These are phyloP conservation scores for Nasonovia ribisnigri DNA, from an alignment of 2,888 invertebrate species.

Conservation along the genomic window DNA sequence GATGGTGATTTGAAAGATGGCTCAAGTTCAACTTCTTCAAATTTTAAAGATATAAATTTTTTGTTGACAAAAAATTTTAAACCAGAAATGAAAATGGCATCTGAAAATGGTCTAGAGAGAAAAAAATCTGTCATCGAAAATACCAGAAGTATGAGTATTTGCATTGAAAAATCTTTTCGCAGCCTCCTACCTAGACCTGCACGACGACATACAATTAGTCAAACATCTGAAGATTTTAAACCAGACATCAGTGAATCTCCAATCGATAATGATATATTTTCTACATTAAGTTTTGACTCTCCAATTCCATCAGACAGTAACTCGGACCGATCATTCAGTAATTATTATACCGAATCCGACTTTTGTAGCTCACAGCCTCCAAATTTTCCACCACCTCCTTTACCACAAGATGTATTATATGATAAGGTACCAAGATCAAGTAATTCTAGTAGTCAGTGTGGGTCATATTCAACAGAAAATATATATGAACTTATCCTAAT, in stretches of 20 bases:
- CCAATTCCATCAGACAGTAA: slow-evolving; percentile 71
- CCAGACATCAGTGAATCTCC: slow-evolving; percentile 66
- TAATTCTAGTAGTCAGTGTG: slow-evolving; percentile 60
- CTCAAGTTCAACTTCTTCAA: slow-evolving; percentile 33
- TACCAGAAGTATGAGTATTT: slow-evolving; percentile 75
- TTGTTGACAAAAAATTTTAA: slow-evolving; percentile 69
- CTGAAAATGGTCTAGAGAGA: slow-evolving; percentile 73
- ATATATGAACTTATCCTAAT: slow-evolving; percentile 41
- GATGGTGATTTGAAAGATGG: slow-evolving; percentile 13
- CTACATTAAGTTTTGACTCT: slow-evolving; percentile 77
- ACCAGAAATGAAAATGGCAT: slow-evolving; percentile 72
- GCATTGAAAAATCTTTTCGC: slow-evolving; percentile 69
- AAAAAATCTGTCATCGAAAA: slow-evolving; percentile 77
- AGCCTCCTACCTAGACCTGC: slow-evolving; percentile 70
- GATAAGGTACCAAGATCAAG: slow-evolving; percentile 71
- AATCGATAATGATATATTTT: slow-evolving; percentile 74
- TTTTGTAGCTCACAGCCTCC: slow-evolving; percentile 73
- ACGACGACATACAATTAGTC: slow-evolving; percentile 43
- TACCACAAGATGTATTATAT: slow-evolving; percentile 74
- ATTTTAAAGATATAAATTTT: slow-evolving; percentile 49
- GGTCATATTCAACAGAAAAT: slow-evolving; percentile 56
- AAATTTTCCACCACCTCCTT: slow-evolving; percentile 75
- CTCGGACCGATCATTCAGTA: slow-evolving; percentile 57
- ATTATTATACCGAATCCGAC: slow-evolving; percentile 48
- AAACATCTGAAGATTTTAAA: slow-evolving; percentile 68